Conservation (phyloP, 2,113 vertebrate species). For the Paralichthys olivaceus region DNA sequence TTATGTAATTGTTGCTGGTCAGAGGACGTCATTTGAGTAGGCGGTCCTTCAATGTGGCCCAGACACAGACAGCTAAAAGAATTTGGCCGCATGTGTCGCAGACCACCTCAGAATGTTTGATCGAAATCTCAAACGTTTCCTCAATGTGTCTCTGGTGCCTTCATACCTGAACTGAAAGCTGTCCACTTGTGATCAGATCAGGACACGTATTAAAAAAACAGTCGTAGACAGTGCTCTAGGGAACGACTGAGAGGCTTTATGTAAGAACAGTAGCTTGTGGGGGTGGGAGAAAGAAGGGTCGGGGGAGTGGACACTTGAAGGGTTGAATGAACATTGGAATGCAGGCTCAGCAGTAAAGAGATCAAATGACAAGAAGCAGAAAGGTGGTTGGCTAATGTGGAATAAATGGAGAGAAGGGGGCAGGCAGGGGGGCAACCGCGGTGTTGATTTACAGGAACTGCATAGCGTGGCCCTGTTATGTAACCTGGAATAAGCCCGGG, state of each 20-base stretch:
- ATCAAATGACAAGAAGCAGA: slow-evolving; percentile 70
- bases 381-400: slow-evolving; percentile 61
- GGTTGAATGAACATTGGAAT: slow-evolving; percentile 80
- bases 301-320: slow-evolving; percentile 43
- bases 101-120: neutral
- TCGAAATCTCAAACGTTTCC: neutral
- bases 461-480: slow-evolving; percentile 60
- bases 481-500: slow-evolving; percentile 36
- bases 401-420: slow-evolving; percentile 52
- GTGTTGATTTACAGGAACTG: slow-evolving; percentile 70
- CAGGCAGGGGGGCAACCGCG: slow-evolving; percentile 21
- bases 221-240: neutral
- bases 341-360: slow-evolving; percentile 73
- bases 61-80: neutral
- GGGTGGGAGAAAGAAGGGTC: slow-evolving; percentile 13
- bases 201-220: neutral
- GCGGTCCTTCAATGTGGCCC: neutral
- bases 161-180: neutral
- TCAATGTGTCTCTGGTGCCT: neutral
- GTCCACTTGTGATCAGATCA: neutral
- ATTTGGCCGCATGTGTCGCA: neutral
- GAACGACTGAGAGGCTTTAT: slow-evolving; percentile 35
- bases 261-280: slow-evolving; percentile 32
- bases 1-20: neutral
- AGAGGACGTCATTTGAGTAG: neutral